Evolutionary conservation across 1,140 invertebrate species (phyloP), one percentile per base, ranked within the genome.

Genomic region (Drosophila seguyi): DNA sequence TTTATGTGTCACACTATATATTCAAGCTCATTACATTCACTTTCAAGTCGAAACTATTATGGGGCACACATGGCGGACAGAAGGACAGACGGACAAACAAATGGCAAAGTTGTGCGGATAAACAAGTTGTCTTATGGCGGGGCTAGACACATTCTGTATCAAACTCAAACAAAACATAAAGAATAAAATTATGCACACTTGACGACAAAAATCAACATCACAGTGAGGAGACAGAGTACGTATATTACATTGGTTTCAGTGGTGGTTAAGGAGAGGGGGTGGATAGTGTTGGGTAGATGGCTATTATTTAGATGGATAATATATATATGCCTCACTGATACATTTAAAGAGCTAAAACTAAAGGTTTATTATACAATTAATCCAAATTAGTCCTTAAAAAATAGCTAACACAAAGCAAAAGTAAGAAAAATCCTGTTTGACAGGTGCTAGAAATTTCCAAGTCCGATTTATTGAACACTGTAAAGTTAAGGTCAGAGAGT

Each of bases 111-210:
- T 52, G 45, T 44, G 55, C 55, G 61, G 56, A 22, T 72, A 72
- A 61, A 55, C 59, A 65, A 53, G 60, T 62, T 47, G 41, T 44
- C 42, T 59, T 42, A 22, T 22, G 29, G 29, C 47, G 65, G 45
- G 57, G 72, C 25, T 34, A 71, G 18, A 41, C 57, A 72, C 58
- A 65, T 57, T 75, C 52, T 68, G 57, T 60, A 84, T 53, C 73
- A 81, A 85, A 85, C 60, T 81, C 73, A 85, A 80, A 85, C 82
- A 85, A 80, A 80, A 76, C 73, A 59, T 65, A 65, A 65, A 59
- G 62, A 84, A 81, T 85, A 85, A 85, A 85, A 81, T 85, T 85
- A 85, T 85, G 82, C 81, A 78, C 81, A 77, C 81, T 84, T 65
- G 62, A 73, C 63, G 67, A 66, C 77, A 69, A 79, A 76, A 83